phyloP scores from a whole-genome alignment of 2,888 invertebrate genomes.

The Drosophila trichaetosa region DNA sequence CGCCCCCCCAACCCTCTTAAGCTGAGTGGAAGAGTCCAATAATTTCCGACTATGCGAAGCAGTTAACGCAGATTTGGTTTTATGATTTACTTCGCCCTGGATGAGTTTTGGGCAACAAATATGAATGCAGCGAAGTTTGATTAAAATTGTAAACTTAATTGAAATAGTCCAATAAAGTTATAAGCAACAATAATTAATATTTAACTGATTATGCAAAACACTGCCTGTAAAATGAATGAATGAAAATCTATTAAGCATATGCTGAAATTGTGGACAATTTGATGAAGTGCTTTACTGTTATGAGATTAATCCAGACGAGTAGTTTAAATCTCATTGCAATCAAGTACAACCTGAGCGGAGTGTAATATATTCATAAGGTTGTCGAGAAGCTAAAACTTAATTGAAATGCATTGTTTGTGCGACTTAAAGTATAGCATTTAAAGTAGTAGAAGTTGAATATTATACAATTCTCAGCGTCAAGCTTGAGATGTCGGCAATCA shows the following conservation, averaged over 20 bases:
- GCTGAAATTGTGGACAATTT: neutral
- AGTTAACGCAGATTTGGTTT: conserved; percentile 34
- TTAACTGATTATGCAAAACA: too few species aligned
- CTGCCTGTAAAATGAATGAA: neutral
- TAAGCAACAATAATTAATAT: neutral
- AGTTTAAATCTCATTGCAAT: too few species aligned
- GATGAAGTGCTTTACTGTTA: neutral
- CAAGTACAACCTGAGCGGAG: neutral
- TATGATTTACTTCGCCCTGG: conserved; percentile 7
- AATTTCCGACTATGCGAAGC: conserved; percentile 32
- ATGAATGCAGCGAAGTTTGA: conserved; percentile 2
- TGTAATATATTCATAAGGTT: neutral
- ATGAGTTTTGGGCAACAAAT: neutral
- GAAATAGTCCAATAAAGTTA: neutral
- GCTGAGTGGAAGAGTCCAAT: conserved; percentile 38
- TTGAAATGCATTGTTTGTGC: conserved; percentile 35
- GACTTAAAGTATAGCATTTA: neutral
- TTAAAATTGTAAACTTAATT: conserved; percentile 9
- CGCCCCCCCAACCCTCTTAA: neutral
- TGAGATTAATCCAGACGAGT: neutral
- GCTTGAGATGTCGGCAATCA: conserved; percentile 37
- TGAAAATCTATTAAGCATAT: neutral
- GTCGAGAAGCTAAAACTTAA: conserved; percentile 14
- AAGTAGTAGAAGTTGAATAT: conserved; percentile 19
- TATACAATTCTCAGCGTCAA: conserved; percentile 20